Evolutionary conservation across 2,113 vertebrate genomes (phyloP), one percentile per base, ranked within the genome.

Genomic region (Australoheros scitulus): DNA sequence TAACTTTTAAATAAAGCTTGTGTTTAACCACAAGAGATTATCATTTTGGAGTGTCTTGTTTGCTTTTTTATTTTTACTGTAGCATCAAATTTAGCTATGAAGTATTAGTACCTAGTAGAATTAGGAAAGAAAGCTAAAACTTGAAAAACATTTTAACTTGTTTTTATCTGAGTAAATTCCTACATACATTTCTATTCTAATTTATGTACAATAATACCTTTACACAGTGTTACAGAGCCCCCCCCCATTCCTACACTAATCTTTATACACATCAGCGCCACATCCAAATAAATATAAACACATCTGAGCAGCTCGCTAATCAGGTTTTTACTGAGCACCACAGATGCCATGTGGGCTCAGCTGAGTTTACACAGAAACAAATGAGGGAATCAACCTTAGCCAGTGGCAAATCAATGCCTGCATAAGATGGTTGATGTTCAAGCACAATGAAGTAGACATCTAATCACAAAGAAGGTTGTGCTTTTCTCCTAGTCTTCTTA

Each of bases 321-420:
- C 92, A 87, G 93, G 91, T 93, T 94, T 92, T 85, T 38, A 84
- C 81, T 1, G 24, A 87, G 85, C 68, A 55, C 57, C 64, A 74
- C 74, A 93, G 92, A 94, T 90, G 88, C 87, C 91, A 92, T 82
- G 83, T 81, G 88, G 92, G 90, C 82, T 89, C 82, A 83, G 89
- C 76, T 55, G 79, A 92, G 92, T 93, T 93, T 93, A 93, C 90
- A 91, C 78, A 89, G 89, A 90, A 95, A 94, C 91, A 94, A 92
- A 92, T 77, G 68, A 88, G 80, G 64, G 81, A 91, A 87, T 84
- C 70, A 92, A 88, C 85, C 79, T 55, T 26, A 52, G 76, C 80
- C 57, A n/a, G 81, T 17, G 80, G 88, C 83, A 84, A 85, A 84
- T 89, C 87, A 55, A 81, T 91, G 76, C 22, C 61, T 80, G 57